Percentiles rank a stretch among this genome's conserved stretches.
Evolutionary conservation across 1,140 invertebrate species (phyloP).

Genomic region (Heliconius hewitsoni): DNA sequence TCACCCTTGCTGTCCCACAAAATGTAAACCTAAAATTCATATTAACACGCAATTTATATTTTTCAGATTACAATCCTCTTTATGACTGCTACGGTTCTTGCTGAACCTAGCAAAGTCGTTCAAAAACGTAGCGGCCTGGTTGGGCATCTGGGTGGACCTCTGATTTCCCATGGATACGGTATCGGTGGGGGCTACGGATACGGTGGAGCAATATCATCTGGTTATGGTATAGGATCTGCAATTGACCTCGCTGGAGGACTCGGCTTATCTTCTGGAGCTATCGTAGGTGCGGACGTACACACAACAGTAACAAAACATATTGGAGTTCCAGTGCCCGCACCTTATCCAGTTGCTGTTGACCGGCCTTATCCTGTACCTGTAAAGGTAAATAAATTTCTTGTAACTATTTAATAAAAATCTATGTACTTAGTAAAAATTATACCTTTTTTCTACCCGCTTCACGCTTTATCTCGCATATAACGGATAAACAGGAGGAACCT

Average conservation of each 20-base stretch:
- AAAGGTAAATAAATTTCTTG: slow-evolving; percentile 48
- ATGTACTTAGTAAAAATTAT: too few species aligned
- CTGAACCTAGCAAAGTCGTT: slow-evolving; percentile 70
- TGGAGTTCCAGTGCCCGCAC: slow-evolving; percentile 73
- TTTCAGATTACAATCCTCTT: slow-evolving; percentile 66
- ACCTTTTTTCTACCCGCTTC: too few species aligned
- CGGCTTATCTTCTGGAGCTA: slow-evolving; percentile 41
- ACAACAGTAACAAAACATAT: slow-evolving; percentile 78
- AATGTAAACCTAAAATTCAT: neutral
- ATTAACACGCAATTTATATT: neutral
- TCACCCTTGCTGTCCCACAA: neutral
- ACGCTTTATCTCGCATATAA: too few species aligned
- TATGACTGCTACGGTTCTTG: slow-evolving; percentile 64
- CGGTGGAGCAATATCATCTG: slow-evolving; percentile 24
- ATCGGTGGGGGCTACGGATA: slow-evolving; percentile 28
- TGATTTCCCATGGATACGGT: slow-evolving; percentile 47
- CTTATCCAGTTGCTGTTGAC: slow-evolving; percentile 73
- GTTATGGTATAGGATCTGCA: slow-evolving; percentile 32
- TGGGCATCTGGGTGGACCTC: slow-evolving; percentile 58
- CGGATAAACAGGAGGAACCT: too few species aligned
- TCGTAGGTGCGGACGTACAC: slow-evolving; percentile 74
- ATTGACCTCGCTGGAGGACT: slow-evolving; percentile 37
- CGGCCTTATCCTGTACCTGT: slow-evolving; percentile 69
- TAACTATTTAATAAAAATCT: too few species aligned
- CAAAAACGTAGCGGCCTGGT: slow-evolving; percentile 73